Percentiles rank a stretch among this genome's conserved stretches.
Evolutionary conservation across 1,140 invertebrate species (phyloP).

Genomic region (Drosophila punjabiensis): DNA sequence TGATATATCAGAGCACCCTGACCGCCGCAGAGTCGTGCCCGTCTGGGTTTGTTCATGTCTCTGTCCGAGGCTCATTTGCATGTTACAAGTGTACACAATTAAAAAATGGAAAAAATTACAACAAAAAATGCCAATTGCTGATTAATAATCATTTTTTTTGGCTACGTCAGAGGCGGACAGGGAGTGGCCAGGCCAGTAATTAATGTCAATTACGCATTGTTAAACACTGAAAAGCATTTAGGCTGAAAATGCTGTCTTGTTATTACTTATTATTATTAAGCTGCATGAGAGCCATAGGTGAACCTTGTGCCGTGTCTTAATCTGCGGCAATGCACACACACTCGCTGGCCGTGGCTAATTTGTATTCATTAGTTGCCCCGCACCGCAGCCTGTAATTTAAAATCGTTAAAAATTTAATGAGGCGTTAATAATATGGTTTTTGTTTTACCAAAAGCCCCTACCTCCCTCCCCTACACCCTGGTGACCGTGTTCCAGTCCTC

Average conservation of each 20-base stretch:
- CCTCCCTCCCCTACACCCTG: background rate
- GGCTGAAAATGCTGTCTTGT: slow-evolving; percentile 31
- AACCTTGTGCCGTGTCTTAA: slow-evolving; percentile 36
- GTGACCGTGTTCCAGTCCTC: slow-evolving; percentile 10
- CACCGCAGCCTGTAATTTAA: slow-evolving; percentile 78
- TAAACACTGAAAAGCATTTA: slow-evolving; percentile 72
- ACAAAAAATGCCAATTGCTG: slow-evolving; percentile 35
- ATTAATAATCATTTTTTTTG: slow-evolving; percentile 63
- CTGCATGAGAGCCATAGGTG: slow-evolving; percentile 11
- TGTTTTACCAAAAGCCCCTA: slow-evolving; percentile 73
- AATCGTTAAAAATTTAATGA: slow-evolving; percentile 84
- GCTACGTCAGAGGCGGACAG: slow-evolving; percentile 24
- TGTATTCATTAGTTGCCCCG: slow-evolving; percentile 77
- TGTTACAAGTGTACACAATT: slow-evolving; percentile 78
- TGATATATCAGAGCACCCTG: slow-evolving; percentile 60
- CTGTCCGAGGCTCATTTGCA: slow-evolving; percentile 67
- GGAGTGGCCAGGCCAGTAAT: slow-evolving; percentile 46
- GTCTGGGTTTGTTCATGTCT: slow-evolving; percentile 35
- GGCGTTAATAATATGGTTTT: slow-evolving; percentile 83
- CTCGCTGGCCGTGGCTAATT: slow-evolving; percentile 61
- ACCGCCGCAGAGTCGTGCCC: slow-evolving; percentile 21
- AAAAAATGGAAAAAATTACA: slow-evolving; percentile 47
- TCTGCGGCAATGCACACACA: slow-evolving; percentile 26
- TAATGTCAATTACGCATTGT: slow-evolving; percentile 76
- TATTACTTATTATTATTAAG: background rate